A percentile compares a stretch with the other conserved stretches of the same genome.
Evolutionary conservation across 2,113 vertebrate genomes (phyloP).

Genomic region (Xiphophorus couchianus): DNA sequence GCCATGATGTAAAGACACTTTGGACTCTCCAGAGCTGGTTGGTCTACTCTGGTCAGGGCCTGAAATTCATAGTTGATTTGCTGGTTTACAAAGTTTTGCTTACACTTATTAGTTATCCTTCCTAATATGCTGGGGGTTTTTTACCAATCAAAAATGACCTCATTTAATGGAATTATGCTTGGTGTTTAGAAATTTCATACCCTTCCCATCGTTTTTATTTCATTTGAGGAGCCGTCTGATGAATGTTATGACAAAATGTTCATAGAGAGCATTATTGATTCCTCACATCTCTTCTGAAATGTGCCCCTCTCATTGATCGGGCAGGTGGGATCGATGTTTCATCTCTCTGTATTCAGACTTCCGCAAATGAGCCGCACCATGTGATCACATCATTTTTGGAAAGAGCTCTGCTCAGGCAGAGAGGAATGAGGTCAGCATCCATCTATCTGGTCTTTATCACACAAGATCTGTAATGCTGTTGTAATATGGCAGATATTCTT

Average conservation of each 20-base stretch:
- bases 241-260: constrained; percentile 70
- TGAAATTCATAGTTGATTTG: background rate
- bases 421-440: constrained; percentile 35
- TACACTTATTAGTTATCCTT: background rate
- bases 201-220: constrained; percentile 35
- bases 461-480: background rate
- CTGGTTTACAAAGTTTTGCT: background rate
- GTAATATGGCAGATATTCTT: constrained; percentile 38
- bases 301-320: constrained; percentile 55
- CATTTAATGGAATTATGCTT: background rate
- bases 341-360: constrained; percentile 72
- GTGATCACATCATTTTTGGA: constrained; percentile 66
- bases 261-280: constrained; percentile 68
- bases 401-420: constrained; percentile 41
- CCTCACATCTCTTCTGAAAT: constrained; percentile 51
- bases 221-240: constrained; percentile 58
- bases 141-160: background rate
- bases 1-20: constrained; percentile 15
- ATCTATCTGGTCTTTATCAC: constrained; percentile 44
- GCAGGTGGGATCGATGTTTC: constrained; percentile 72
- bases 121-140: background rate
- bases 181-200: constrained; percentile 1
- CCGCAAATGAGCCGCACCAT: constrained; percentile 61
- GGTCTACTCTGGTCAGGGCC: background rate
- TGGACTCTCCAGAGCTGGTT: background rate